Percentiles rank a stretch among this genome's conserved stretches.
phyloP scores from a whole-genome alignment of 2,113 vertebrate genomes.

The Lophotis ruficrista region DNA sequence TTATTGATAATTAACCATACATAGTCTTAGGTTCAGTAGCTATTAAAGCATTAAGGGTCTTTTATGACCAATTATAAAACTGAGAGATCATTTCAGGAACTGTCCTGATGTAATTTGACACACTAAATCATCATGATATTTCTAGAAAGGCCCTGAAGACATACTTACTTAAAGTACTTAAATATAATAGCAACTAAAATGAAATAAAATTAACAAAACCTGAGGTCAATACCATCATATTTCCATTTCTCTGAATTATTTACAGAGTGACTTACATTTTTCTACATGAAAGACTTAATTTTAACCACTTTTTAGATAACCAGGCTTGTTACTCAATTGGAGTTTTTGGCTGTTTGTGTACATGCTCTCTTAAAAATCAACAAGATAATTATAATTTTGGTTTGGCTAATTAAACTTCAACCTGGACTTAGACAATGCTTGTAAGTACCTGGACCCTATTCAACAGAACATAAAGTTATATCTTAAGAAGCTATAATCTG shows the following conservation, averaged over 20 bases:
- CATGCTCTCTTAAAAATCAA: not conserved
- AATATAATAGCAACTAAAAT: not conserved
- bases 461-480: not conserved
- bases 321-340: not conserved
- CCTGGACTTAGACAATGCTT: not conserved
- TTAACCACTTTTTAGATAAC: not conserved
- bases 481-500: not conserved
- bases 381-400: not conserved
- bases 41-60: not conserved
- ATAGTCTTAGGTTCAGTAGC: not conserved
- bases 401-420: not conserved
- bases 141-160: not conserved
- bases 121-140: not conserved
- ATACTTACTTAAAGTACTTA: not conserved
- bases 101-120: not conserved
- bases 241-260: not conserved
- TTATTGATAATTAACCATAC: not conserved
- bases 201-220: not conserved
- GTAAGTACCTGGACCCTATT: not conserved
- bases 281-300: not conserved
- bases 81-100: not conserved
- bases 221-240: not conserved
- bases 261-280: not conserved
- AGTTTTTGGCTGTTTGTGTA: not conserved
- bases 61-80: conserved; percentile 4